Evolutionary conservation across 2,888 invertebrate species (phyloP).

Genomic region (Trypoxylon attenuatum): DNA sequence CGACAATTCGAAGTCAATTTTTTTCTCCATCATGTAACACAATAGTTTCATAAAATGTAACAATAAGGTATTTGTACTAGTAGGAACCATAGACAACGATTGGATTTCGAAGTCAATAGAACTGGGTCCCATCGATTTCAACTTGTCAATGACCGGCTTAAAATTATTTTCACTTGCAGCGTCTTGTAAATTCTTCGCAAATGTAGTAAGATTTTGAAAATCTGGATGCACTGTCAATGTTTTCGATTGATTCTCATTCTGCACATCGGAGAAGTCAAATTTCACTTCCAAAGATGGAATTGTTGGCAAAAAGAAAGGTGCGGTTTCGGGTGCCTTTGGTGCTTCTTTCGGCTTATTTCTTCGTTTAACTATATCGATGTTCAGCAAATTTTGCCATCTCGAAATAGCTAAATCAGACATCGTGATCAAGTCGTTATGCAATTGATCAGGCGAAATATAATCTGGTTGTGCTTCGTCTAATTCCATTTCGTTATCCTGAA

Average conservation of each 20-base stretch:
- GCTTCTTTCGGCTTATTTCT: conserved; percentile 93
- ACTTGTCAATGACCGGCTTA: conserved; percentile 77
- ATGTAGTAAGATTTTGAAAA: conserved; percentile 81
- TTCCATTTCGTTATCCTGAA: conserved; percentile 73
- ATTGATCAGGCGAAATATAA: conserved; percentile 86
- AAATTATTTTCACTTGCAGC: conserved; percentile 77
- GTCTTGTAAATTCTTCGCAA: conserved; percentile 80
- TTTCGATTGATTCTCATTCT: conserved; percentile 66
- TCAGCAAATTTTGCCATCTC: conserved; percentile 93
- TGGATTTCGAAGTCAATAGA: conserved; percentile 92
- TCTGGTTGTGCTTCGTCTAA: conserved; percentile 76
- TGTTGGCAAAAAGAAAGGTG: conserved; percentile 97
- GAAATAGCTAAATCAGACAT: conserved; percentile 90
- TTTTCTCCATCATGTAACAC: conserved; percentile 82
- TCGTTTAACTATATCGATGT: conserved; percentile 89
- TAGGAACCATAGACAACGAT: conserved; percentile 84
- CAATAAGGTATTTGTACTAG: conserved; percentile 84
- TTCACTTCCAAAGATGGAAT: conserved; percentile 87
- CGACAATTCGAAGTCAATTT: conserved; percentile 90
- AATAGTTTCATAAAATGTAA: conserved; percentile 86
- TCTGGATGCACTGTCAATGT: conserved; percentile 78
- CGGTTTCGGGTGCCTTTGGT: conserved; percentile 88
- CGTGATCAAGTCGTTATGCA: conserved; percentile 86
- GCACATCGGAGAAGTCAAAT: conserved; percentile 82
- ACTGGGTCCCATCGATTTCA: conserved; percentile 87